These are phyloP conservation scores for Sarcophaga subvicina DNA, from an alignment of 2,888 invertebrate species.

Conservation along the genomic window DNA sequence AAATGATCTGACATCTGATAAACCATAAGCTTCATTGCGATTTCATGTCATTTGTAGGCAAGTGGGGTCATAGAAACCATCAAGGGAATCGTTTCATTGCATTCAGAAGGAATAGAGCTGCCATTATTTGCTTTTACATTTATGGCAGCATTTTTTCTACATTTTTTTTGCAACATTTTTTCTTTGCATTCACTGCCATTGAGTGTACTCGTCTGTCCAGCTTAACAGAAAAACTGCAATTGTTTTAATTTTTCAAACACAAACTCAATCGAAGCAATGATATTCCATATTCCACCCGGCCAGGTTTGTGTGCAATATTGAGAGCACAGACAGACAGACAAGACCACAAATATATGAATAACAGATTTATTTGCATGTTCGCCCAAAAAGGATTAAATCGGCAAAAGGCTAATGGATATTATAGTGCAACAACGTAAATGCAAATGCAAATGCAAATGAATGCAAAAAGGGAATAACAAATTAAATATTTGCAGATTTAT, in stretches of 20 bases:
- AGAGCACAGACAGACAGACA: neutral
- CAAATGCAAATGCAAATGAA: neutral
- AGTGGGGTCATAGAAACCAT: neutral
- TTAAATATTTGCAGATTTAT: slow-evolving; percentile 13
- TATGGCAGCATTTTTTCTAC: neutral
- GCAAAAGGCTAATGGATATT: slow-evolving; percentile 33
- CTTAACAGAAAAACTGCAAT: slow-evolving; percentile 47
- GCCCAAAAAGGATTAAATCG: slow-evolving; percentile 19
- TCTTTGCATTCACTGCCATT: neutral
- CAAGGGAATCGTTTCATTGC: neutral
- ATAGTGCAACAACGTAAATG: neutral
- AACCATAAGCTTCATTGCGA: slow-evolving; percentile 34
- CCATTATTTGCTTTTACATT: slow-evolving; percentile 22
- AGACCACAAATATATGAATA: neutral
- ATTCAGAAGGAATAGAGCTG: neutral
- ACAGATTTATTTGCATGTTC: slow-evolving; percentile 35
- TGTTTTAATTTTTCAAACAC: slow-evolving; percentile 20
- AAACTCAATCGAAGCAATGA: no score
- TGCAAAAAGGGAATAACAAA: neutral
- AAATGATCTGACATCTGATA: slow-evolving; percentile 33
- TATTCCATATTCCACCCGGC: no score
- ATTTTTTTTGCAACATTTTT: neutral
- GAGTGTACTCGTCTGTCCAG: slow-evolving; percentile 31
- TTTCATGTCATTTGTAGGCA: slow-evolving; percentile 25
- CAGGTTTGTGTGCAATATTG: neutral